phyloP scores from a whole-genome alignment of 2,113 vertebrate species.

The Gallinago jamesoni region DNA sequence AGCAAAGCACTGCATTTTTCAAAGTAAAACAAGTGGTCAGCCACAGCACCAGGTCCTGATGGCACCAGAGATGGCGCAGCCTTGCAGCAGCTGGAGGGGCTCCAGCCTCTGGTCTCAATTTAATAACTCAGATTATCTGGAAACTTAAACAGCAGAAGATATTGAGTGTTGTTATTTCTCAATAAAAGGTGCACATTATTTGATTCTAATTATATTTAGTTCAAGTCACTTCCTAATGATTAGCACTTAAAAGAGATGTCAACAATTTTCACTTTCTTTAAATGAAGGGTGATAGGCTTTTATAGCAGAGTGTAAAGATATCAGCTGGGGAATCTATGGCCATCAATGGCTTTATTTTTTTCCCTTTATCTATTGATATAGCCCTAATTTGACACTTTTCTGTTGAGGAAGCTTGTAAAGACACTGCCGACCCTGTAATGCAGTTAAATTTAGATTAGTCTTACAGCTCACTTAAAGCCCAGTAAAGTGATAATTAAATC shows the following conservation, averaged over 20 bases:
- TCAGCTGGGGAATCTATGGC: slow-evolving; percentile 59
- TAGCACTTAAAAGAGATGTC: slow-evolving; percentile 68
- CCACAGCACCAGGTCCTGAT: accelerated
- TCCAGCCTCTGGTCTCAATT: not conserved
- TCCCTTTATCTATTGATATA: slow-evolving; percentile 72
- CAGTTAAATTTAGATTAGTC: slow-evolving; percentile 61
- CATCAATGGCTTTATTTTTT: slow-evolving; percentile 50
- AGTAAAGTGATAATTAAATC: slow-evolving; percentile 72
- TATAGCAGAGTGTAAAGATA: slow-evolving; percentile 80
- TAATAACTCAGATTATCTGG: slow-evolving; percentile 45
- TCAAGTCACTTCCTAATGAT: slow-evolving; percentile 65
- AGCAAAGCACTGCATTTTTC: not conserved
- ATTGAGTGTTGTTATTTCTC: slow-evolving; percentile 51
- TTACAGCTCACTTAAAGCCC: slow-evolving; percentile 53
- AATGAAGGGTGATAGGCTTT: slow-evolving; percentile 74
- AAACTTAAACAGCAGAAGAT: slow-evolving; percentile 42
- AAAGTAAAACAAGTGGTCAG: not conserved
- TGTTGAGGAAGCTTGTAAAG: slow-evolving; percentile 68
- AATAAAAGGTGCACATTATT: slow-evolving; percentile 58
- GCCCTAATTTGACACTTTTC: slow-evolving; percentile 73
- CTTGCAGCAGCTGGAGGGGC: not conserved
- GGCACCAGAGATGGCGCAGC: accelerated
- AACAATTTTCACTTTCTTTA: slow-evolving; percentile 74
- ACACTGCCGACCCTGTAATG: slow-evolving; percentile 56
- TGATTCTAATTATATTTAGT: slow-evolving; percentile 63